These are phyloP conservation scores for Zoanthus solanderi DNA, from an alignment of 92 coral and sea anemone species.

Conservation along the genomic window DNA sequence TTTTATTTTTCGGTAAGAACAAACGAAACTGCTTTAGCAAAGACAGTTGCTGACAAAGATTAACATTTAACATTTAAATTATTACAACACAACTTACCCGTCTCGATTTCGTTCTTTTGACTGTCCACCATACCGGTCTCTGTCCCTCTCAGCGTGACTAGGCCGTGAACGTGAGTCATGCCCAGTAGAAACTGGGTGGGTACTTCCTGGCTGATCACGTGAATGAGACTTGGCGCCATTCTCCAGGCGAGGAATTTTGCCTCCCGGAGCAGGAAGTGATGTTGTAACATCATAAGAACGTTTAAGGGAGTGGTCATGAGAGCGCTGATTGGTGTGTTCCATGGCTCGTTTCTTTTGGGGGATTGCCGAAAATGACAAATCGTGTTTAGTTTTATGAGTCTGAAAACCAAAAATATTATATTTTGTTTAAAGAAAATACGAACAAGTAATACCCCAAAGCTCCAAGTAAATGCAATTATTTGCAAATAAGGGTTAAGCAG, in stretches of 20 bases:
- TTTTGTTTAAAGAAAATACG: background rate
- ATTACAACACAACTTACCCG: conserved; percentile 54
- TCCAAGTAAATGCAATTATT: background rate
- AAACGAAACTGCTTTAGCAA: no score
- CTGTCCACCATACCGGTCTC: conserved; percentile 69
- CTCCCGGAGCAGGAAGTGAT: conserved; percentile 75
- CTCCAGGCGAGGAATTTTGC: conserved; percentile 86
- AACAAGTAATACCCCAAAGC: background rate
- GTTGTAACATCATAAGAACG: conserved; percentile 62
- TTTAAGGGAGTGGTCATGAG: conserved; percentile 77
- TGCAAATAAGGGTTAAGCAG: no score
- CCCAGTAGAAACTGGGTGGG: conserved; percentile 18
- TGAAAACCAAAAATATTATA: conserved; percentile 8
- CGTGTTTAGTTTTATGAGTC: conserved; percentile 60
- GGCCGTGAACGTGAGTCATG: conserved; percentile 46
- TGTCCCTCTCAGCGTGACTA: conserved; percentile 43
- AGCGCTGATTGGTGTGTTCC: conserved; percentile 72
- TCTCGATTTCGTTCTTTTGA: conserved; percentile 81
- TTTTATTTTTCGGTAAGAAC: no score
- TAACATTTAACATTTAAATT: no score
- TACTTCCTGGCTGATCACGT: conserved; percentile 48
- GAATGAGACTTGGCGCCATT: conserved; percentile 59
- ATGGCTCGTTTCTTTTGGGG: conserved; percentile 62
- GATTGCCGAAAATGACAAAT: conserved; percentile 14
- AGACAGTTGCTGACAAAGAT: no score